Conservation (phyloP, 2,113 vertebrate species). For the Rhinolophus ferrumequinum region DNA sequence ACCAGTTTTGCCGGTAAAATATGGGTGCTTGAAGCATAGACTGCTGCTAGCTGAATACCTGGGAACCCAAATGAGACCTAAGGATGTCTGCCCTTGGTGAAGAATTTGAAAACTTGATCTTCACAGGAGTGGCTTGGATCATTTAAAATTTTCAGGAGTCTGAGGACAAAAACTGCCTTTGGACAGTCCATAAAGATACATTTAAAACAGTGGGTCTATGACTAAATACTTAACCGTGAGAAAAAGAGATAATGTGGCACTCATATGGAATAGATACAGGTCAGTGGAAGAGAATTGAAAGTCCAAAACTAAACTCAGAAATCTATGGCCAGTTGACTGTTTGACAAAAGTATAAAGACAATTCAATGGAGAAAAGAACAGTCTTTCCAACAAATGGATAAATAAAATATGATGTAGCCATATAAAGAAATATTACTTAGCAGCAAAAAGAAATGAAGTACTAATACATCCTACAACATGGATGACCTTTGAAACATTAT, state of each 20-base stretch:
- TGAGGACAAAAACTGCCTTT: neutral
- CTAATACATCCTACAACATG: neutral
- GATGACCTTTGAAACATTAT: neutral
- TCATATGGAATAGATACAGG: neutral
- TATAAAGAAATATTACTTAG: neutral
- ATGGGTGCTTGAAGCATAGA: neutral
- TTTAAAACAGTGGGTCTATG: neutral
- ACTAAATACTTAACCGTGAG: slow-evolving; percentile 54
- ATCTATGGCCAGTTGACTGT: neutral
- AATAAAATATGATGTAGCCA: neutral
- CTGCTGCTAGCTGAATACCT: accelerated
- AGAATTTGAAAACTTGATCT: slow-evolving; percentile 7
- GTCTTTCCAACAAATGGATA: neutral
- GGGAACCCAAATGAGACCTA: neutral
- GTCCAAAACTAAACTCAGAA: neutral
- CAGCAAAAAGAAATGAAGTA: neutral
- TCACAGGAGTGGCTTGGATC: neutral
- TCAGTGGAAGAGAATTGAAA: neutral
- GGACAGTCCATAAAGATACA: neutral
- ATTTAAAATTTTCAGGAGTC: neutral
- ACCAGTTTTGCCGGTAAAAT: neutral
- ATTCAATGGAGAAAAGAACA: neutral
- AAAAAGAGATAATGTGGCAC: no score
- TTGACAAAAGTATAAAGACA: neutral
- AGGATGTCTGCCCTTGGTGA: neutral